These are phyloP conservation scores for Rhinophrynus dorsalis DNA, from an alignment of 2,797 vertebrate species.

Conservation along the genomic window DNA sequence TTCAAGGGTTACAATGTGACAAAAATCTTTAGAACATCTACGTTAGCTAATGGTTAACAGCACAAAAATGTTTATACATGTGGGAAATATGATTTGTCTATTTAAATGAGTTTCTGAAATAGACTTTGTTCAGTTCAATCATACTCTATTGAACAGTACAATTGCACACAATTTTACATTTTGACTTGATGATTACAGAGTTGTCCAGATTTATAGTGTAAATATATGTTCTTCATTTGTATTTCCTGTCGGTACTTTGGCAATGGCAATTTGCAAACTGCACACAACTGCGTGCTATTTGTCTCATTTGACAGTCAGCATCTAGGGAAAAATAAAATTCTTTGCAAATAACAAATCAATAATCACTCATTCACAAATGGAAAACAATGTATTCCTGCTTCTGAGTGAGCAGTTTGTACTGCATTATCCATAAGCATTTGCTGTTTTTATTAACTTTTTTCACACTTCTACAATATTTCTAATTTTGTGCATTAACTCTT, in stretches of 20 bases:
- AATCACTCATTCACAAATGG: constrained; percentile 2
- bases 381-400: not conserved
- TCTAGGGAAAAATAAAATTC: constrained; percentile 16
- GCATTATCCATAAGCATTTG: constrained; percentile 1
- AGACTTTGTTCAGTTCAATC: constrained; percentile 1
- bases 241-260: constrained; percentile 20
- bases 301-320: constrained; percentile 30
- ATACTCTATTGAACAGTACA: constrained; percentile 4
- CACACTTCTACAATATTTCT: not conserved
- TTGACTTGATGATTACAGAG: constrained; percentile 36
- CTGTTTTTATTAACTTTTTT: not conserved
- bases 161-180: constrained; percentile 20
- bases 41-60: too few relatives aligned
- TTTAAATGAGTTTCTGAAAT: not conserved
- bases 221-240: constrained; percentile 10
- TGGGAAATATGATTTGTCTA: not conserved
- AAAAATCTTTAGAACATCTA: too few relatives aligned
- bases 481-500: not conserved
- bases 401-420: not conserved
- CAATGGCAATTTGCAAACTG: constrained; percentile 26
- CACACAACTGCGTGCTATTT: constrained; percentile 2
- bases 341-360: constrained; percentile 9
- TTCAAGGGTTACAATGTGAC: too few relatives aligned
- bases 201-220: constrained; percentile 1
- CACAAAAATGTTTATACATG: too few relatives aligned